Evolutionary conservation across 2,797 vertebrate species (phyloP), one percentile per base, ranked within the genome.

Genomic region (Acanthornis magna): DNA sequence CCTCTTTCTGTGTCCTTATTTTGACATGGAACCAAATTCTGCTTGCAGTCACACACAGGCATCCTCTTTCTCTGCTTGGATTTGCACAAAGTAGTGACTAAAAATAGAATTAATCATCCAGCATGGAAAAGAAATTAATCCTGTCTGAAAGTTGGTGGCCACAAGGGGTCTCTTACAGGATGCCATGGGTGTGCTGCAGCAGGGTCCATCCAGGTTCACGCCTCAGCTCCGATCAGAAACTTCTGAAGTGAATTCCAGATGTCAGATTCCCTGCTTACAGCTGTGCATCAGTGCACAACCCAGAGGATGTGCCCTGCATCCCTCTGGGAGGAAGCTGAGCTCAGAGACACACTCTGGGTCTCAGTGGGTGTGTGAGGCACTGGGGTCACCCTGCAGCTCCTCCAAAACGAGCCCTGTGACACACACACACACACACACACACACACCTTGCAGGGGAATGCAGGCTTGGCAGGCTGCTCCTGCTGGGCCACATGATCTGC

Each of bases 61-160:
- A 55, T 86, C 42, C 82, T 93, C 62, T 90, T 86, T 96, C 77
- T 74, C 50, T 89, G 78, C 77, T 79, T 93, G 74, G 67, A 87
- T 95, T 95, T 96, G 74, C 80, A 74, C 63, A 72, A 87, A 95
- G 58, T 75, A 73, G 32, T 3, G 5, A 58, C 79, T 96, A 85
- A 95, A 96, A 86, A 90, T 91, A 92, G 89, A 94, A 91, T 75
- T 85, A 84, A 92, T 91, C 88, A 90, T 87, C 9, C 50, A 79
- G 54, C 70, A 63, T 29, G 73, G 70, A 75, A 79, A 93, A 87
- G 7, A 95, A 91, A 53, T 38, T 85, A 95, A 80, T 72, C 42
- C 71, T 91, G 50, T 38, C 40, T 76, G 83, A 74, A 93, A 88
- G 54, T 29, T 42, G 30, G 23, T 76, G 60, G 40, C 68, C 83